Evolutionary conservation across 1,140 invertebrate species (phyloP).

Genomic region (Diorhabda carinulata): DNA sequence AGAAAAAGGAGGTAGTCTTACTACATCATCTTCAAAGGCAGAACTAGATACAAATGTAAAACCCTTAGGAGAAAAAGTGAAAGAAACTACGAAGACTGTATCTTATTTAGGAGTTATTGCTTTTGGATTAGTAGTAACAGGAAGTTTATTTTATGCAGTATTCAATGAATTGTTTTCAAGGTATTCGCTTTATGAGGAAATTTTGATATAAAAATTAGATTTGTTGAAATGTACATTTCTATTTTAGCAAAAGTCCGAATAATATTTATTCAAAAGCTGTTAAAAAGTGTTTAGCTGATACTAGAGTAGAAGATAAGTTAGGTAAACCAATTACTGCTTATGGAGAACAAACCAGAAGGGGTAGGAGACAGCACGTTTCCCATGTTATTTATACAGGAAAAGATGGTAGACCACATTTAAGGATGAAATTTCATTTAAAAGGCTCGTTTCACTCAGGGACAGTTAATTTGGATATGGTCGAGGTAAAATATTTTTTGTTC

Average conservation of each 20-base stretch:
- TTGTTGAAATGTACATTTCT: not conserved
- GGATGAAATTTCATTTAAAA: constrained; percentile 87
- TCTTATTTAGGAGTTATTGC: constrained; percentile 79
- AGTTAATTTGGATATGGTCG: constrained; percentile 79
- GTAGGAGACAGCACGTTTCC: constrained; percentile 68
- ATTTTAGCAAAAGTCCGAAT: constrained; percentile 69
- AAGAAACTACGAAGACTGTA: constrained; percentile 81
- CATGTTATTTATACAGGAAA: constrained; percentile 66
- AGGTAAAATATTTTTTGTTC: constrained; percentile 55
- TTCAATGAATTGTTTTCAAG: constrained; percentile 80
- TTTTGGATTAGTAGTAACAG: constrained; percentile 70
- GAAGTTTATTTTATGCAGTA: constrained; percentile 75
- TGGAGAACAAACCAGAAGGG: constrained; percentile 77
- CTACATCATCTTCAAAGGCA: constrained; percentile 14
- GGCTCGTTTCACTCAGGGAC: constrained; percentile 74
- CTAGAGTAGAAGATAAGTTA: constrained; percentile 66
- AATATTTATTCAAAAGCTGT: constrained; percentile 77
- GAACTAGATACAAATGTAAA: constrained; percentile 55
- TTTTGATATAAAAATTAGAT: not conserved
- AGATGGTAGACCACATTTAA: constrained; percentile 72
- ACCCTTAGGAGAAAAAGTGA: constrained; percentile 69
- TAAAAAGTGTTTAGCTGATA: constrained; percentile 64
- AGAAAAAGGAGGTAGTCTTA: constrained; percentile 15
- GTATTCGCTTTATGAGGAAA: not conserved
- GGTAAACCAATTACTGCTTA: constrained; percentile 85